Conservation (phyloP, 2,888 invertebrate genomes). For the Latrodectus elegans region DNA sequence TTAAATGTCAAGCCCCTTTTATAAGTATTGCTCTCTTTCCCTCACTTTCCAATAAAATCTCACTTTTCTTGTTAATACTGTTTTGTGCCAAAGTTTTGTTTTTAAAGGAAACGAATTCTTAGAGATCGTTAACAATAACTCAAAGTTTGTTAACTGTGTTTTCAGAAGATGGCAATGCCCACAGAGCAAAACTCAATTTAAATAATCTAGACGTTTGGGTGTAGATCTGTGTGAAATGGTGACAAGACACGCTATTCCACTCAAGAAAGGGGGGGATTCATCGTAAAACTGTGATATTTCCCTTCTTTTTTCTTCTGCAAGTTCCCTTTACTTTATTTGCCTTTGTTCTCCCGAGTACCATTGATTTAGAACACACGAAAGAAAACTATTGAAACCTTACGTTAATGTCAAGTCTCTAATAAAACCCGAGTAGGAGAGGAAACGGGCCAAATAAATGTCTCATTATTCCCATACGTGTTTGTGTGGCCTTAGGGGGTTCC, state of each 20-base stretch:
- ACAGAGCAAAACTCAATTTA: neutral
- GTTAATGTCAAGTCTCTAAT: neutral
- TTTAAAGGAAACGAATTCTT: neutral
- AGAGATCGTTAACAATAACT: neutral
- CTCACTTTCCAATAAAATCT: neutral
- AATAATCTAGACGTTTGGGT: neutral
- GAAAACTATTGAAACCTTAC: conserved; percentile 1
- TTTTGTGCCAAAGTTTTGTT: neutral
- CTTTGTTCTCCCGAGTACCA: neutral
- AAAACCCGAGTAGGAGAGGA: conserved; percentile 1
- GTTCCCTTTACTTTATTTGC: neutral
- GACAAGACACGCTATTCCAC: conserved; percentile 5
- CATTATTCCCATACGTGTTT: conserved; percentile 38
- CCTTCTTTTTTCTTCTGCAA: neutral
- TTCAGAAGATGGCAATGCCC: neutral
- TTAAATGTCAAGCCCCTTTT: neutral
- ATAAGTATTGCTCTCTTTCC: neutral
- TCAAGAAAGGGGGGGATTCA: neutral
- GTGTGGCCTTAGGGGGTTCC: neutral
- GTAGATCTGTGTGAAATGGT: neutral
- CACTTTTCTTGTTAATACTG: neutral
- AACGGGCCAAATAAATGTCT: conserved; percentile 23
- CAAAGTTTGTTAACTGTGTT: neutral
- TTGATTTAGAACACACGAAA: neutral
- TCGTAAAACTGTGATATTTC: neutral